Base-by-base conservation (phyloP, 2,113 vertebrate genomes). In the Megaleporinus macrocephalus region DNA sequence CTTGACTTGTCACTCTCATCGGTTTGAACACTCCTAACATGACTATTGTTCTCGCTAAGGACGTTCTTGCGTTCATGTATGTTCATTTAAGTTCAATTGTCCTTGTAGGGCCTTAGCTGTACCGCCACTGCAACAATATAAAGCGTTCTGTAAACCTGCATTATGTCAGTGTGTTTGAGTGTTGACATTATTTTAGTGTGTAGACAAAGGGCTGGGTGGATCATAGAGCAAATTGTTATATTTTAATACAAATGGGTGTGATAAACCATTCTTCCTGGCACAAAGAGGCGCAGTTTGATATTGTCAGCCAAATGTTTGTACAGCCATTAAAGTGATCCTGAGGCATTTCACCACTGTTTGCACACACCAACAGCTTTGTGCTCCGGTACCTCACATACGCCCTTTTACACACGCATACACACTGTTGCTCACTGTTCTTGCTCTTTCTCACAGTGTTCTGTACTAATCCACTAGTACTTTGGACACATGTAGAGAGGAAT, bases 161-260 rank as follows among this genome's bases (percentile, higher is more conserved):
- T 75, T 75, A 68, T 81, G 59, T 68, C 57, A 44, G 73, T 44
- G 62, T 81, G 79, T 55, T 81, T 41, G 22, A 66, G 27, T 81
- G 30, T 81, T 81, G 79, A 81, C 71, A 75, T 81, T 81, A 20
- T n/a, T 59, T 36, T 2, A 44, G 26, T 18, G 71, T 81, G 72
- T 55, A 66, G 53, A 66, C 71, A 81, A 74, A 81, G 71, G 47
- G 26, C 79, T 57, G 72, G 72, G 79, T 30, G 72, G 72, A 69
- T 75, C 79, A 81, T 22, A 81, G 24, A 81, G 49, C 79, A 68
- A 75, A 68, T 55, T 57, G 49, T 44, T 55, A 53, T 80, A 66
- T 61, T 29, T 75, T 74, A 36, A 29, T 81, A 59, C 79, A 57
- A 33, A 81, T 68, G 72, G 72, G 79, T 68, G 79, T 75, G 72